These are phyloP conservation scores for Eutrigla gurnardus DNA, from an alignment of 2,797 vertebrate species.

Conservation along the genomic window DNA sequence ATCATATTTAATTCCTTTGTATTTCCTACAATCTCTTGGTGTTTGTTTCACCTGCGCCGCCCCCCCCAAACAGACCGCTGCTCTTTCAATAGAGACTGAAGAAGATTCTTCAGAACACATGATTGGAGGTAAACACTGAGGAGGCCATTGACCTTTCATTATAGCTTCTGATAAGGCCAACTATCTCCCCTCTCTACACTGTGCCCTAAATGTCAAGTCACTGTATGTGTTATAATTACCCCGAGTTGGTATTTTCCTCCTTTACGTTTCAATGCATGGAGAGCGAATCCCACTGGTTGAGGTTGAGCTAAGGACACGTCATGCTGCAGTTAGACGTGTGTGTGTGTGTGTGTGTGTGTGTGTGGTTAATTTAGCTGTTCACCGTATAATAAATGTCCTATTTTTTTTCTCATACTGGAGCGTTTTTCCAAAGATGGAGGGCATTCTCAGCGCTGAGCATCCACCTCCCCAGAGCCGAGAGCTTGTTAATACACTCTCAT, in stretches of 20 bases:
- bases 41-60: slow-evolving; percentile 54
- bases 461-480: slow-evolving; percentile 70
- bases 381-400: slow-evolving; percentile 37
- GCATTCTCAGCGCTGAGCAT: slow-evolving; percentile 54
- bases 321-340: slow-evolving; percentile 45
- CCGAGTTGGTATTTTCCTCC: slow-evolving; percentile 78
- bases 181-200: slow-evolving; percentile 77
- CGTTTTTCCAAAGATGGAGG: slow-evolving; percentile 61
- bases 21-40: neutral
- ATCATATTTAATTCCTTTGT: slow-evolving; percentile 1
- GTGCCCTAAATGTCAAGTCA: slow-evolving; percentile 83
- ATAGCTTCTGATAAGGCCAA: slow-evolving; percentile 83
- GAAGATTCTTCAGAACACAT: slow-evolving; percentile 76
- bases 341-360: neutral
- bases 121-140: slow-evolving; percentile 83
- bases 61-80: slow-evolving; percentile 54
- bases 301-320: slow-evolving; percentile 70
- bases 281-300: slow-evolving; percentile 53
- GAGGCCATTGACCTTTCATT: slow-evolving; percentile 85
- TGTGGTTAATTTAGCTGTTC: slow-evolving; percentile 67
- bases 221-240: slow-evolving; percentile 82
- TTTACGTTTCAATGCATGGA: slow-evolving; percentile 80
- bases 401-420: slow-evolving; percentile 12
- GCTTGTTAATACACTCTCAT: slow-evolving; percentile 82
- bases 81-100: slow-evolving; percentile 72